Base-by-base conservation (phyloP, 2,113 vertebrate species). In the Aepyceros melampus region DNA sequence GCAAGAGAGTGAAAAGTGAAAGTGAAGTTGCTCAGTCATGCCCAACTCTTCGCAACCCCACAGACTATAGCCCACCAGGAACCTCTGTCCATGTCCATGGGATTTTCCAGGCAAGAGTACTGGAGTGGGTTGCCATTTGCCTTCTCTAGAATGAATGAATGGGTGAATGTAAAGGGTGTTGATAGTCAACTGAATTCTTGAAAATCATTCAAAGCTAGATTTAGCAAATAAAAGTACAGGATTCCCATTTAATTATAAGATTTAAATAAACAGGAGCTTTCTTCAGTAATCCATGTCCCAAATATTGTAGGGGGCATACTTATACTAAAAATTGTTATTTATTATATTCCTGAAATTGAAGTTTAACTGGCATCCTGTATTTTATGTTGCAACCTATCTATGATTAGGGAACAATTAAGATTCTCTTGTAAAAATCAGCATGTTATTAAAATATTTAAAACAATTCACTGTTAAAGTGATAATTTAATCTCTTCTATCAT, bases 361-460 rank as follows among this genome's bases (percentile, higher is more conserved):
- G 45, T 96, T 97, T 92, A 94, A 36, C 33, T 87, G 31, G 45
- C 6, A n/a, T 90, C 13, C 21, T 83, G 27, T 94, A 87, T 89
- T 96, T 96, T 94, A 76, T 91, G 47, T 96, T 49, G 21, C 36
- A 96, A 27, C 27, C 14, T 90, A 79, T 47, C 36, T 51, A 43
- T 67, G 33, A 95, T 88, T 83, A 96, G 49, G 16, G 40, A 92
- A 60, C 31, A 78, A 49, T 89, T 87, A 94, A 67, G 36, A 21
- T 96, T 96, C 31, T 88, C 33, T 87, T 36, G 14, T 74, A 95
- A 97, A 96, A 97, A 55, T 89, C 89, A 91, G 27, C 49, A 83
- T 88, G 56, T 87, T 95, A 49, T 95, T 98, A 62, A 94, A 94
- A 83, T 93, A 91, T 93, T 95, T 83, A 86, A 95, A 97, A 81